Evolutionary conservation across 2,797 vertebrate species (phyloP).

Genomic region (Austrolebias charrua): DNA sequence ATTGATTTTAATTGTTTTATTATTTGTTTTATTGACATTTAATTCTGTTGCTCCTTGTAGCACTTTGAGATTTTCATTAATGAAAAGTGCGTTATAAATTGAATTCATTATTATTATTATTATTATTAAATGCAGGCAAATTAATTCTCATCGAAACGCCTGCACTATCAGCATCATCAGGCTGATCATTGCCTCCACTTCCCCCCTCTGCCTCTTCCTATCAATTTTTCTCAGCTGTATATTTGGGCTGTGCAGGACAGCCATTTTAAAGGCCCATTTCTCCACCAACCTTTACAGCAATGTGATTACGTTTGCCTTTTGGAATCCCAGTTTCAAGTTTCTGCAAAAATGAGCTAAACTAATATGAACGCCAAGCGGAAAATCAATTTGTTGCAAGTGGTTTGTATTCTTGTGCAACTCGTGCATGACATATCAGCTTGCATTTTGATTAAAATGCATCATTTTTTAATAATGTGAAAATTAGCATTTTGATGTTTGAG

Average conservation of each 20-base stretch:
- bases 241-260: slow-evolving; percentile 6
- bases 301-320: slow-evolving; percentile 24
- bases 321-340: slow-evolving; percentile 4
- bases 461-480: slow-evolving; percentile 19
- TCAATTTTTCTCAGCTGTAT: slow-evolving; percentile 12
- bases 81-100: too few relatives aligned
- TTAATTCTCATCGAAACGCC: slow-evolving; percentile 41
- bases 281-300: slow-evolving; percentile 1
- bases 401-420: slow-evolving; percentile 3
- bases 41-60: too few relatives aligned
- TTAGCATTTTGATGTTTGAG: neutral
- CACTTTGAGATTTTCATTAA: too few relatives aligned
- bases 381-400: slow-evolving; percentile 17
- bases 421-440: neutral
- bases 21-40: too few relatives aligned
- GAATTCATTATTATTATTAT: too few relatives aligned
- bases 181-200: slow-evolving; percentile 32
- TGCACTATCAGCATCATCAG: slow-evolving; percentile 45
- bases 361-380: slow-evolving; percentile 9
- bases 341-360: slow-evolving; percentile 5
- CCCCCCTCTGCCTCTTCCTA: slow-evolving; percentile 9
- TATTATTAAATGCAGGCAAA: slow-evolving; percentile 36
- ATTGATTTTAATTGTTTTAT: too few relatives aligned
- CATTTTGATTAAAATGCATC: slow-evolving; percentile 30
- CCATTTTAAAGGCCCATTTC: slow-evolving; percentile 24